These are phyloP conservation scores for Percopsis omiscomaycus DNA, from an alignment of 2,797 vertebrate species.

Conservation along the genomic window DNA sequence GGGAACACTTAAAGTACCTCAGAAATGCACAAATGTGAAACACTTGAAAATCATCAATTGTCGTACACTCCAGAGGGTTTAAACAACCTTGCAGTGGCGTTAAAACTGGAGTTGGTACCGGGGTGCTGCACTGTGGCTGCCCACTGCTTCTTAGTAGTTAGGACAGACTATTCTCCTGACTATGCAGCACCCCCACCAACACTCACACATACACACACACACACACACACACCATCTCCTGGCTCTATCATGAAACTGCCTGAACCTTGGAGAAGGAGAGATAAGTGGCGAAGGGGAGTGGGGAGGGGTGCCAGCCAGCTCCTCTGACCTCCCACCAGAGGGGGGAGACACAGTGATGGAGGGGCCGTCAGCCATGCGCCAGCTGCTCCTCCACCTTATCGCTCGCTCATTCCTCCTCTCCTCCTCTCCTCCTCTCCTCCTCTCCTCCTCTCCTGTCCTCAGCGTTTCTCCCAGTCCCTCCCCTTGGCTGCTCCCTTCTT, in stretches of 20 bases:
- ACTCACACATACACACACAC: not conserved
- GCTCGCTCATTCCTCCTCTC: conserved; percentile 20
- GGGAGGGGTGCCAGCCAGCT: conserved; percentile 29
- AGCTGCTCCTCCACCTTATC: conserved; percentile 61
- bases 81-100: no score
- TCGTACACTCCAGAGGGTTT: no score
- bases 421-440: conserved; percentile 3
- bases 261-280: conserved; percentile 31
- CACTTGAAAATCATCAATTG: no score
- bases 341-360: conserved; percentile 72
- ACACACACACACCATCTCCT: conserved; percentile 13
- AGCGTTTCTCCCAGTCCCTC: conserved; percentile 1
- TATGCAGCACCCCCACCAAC: not conserved
- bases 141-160: no score
- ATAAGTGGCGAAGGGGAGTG: conserved; percentile 9
- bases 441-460: conserved; percentile 36
- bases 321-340: conserved; percentile 68
- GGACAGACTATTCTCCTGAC: no score
- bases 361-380: conserved; percentile 65
- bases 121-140: no score
- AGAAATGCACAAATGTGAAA: no score
- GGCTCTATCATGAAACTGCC: conserved; percentile 57
- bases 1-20: no score
- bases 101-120: no score
- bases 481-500: conserved; percentile 18